Evolutionary conservation across 2,888 invertebrate species (phyloP), one percentile per base, ranked within the genome.

Genomic region (Caradrina clavipalpis): DNA sequence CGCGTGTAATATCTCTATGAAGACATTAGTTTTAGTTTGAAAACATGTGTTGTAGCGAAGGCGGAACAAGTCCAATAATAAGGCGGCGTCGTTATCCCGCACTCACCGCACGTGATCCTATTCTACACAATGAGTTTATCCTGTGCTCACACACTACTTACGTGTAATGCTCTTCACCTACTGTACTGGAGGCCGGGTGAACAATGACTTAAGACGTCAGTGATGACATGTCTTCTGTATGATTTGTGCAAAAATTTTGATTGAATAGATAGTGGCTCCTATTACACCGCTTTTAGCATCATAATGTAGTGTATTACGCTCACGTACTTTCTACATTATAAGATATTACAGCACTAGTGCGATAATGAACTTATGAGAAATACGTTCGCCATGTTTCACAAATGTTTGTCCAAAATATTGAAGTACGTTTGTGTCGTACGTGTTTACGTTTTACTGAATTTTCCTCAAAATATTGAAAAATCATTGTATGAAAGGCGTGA

Each of bases 151-250:
- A 80, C 58, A 74, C 61, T 81, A 72, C 68, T 76, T 72, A 80
- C 60, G 95, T 94, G 39, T 96, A 97, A 79, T 97, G 97, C 86
- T 97, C 97, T 87, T 96, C 96, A 66, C 50, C 45, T 7, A 62
- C 54, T 58, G 22, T 53, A 15, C 51, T 13, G 15, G 42, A 26
- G 65, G 26, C 59, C 15, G 54, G 35, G 49, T 55, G 68, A 64
- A 62, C 55, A 59, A 47, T 65, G 53, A 65, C 11, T 10, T 13
- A 39, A 11, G 39, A 39, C 11, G 22, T 54, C 58, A 56, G 58
- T 26, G 51, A 54, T 66, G 70, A 54, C 47, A 61, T 69, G 51
- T 22, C 17, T 55, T 68, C 6, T 59, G 13, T 49, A n/a, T 8
- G 50, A 2, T 13, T 6, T 55, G 8, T 35, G 35, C 35, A 35